Evolutionary conservation across 1,140 invertebrate species (phyloP).

Genomic region (Drosophila saltans): DNA sequence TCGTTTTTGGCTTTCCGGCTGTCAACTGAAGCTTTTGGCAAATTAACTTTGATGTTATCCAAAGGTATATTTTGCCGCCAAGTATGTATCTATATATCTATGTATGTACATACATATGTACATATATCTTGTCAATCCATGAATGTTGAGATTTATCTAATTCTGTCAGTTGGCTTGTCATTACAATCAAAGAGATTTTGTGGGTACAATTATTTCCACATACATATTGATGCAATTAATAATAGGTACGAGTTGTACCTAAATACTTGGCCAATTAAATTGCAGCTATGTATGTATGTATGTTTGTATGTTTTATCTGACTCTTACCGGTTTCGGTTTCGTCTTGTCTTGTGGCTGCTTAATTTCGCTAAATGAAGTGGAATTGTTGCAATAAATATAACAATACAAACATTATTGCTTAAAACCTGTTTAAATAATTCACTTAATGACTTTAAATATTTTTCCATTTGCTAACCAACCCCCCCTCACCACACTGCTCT

Average conservation of each 20-base stretch:
- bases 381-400: constrained; percentile 57
- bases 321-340: constrained; percentile 63
- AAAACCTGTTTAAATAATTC: constrained; percentile 73
- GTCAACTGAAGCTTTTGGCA: constrained; percentile 14
- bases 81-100: not conserved
- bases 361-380: constrained; percentile 57
- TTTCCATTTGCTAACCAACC: constrained; percentile 35
- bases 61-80: constrained; percentile 12
- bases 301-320: not conserved
- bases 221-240: constrained; percentile 34
- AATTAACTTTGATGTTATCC: constrained; percentile 48
- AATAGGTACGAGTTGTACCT: constrained; percentile 48
- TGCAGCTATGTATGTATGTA: not conserved
- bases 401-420: constrained; percentile 60
- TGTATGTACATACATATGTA: not conserved
- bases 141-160: constrained; percentile 46
- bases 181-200: constrained; percentile 55
- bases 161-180: constrained; percentile 22
- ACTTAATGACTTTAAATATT: constrained; percentile 40
- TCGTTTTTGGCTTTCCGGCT: not conserved
- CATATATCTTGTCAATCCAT: constrained; percentile 14
- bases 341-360: constrained; percentile 16
- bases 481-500: not conserved
- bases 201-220: no score
- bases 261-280: constrained; percentile 51